A percentile compares a stretch with the other conserved stretches of the same genome.
These are phyloP conservation scores for Copidosoma floridanum DNA, from an alignment of 1,140 invertebrate species.

Conservation along the genomic window DNA sequence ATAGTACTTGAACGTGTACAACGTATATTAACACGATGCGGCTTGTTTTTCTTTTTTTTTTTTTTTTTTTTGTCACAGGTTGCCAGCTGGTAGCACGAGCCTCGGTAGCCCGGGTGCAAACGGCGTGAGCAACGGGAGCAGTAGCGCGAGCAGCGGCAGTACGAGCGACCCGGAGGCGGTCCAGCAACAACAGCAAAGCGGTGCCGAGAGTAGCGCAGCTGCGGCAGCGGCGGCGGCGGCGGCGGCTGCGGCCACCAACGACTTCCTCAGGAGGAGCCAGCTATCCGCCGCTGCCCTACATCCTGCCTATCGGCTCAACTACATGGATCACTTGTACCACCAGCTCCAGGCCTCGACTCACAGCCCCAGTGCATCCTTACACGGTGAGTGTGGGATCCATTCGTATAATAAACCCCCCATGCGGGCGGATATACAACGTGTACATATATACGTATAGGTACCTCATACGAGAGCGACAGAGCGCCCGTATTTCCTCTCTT, in stretches of 20 bases:
- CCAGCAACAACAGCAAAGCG: conserved; percentile 3
- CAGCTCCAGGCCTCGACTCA: conserved; percentile 56
- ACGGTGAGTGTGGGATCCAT: conserved; percentile 55
- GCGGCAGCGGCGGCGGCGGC: conserved; percentile 39
- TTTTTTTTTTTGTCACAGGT: too few species aligned
- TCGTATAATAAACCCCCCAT: background rate
- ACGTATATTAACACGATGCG: too few species aligned
- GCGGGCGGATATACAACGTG: too few species aligned
- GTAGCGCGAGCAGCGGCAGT: conserved; percentile 50
- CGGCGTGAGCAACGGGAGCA: too few species aligned
- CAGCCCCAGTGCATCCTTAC: conserved; percentile 61
- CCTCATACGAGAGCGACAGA: conserved; percentile 14
- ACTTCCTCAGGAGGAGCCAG: conserved; percentile 55
- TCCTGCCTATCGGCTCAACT: conserved; percentile 56
- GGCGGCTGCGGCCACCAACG: conserved; percentile 46
- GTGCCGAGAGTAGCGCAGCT: conserved; percentile 37
- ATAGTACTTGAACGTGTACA: too few species aligned
- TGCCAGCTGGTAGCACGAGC: too few species aligned
- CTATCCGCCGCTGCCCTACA: conserved; percentile 53
- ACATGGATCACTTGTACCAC: conserved; percentile 58
- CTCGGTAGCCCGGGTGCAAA: too few species aligned
- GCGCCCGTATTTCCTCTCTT: background rate
- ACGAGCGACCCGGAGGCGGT: too few species aligned
- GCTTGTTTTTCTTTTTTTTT: too few species aligned
- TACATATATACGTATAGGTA: too few species aligned